These are phyloP conservation scores for Orycteropus afer DNA, from an alignment of 2,113 vertebrate species.

Conservation along the genomic window DNA sequence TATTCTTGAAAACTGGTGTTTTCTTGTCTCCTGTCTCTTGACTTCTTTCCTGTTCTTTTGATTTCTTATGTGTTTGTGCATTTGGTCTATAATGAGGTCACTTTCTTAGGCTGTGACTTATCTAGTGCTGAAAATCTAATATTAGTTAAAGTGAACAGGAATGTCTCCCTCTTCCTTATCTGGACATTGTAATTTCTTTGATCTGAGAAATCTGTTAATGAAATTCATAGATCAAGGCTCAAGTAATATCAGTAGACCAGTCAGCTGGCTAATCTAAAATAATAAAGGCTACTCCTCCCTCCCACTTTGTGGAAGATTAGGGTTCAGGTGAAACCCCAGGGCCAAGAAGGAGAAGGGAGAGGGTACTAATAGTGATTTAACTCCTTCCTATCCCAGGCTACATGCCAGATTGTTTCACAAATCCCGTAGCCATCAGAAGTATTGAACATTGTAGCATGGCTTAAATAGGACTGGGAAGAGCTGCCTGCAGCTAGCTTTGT, in stretches of 20 bases:
- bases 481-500: background rate
- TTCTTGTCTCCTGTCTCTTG: background rate
- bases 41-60: background rate
- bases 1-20: background rate
- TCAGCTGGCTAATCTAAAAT: background rate
- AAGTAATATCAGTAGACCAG: background rate
- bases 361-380: rapidly evolving
- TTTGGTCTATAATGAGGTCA: background rate
- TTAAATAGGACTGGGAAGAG: background rate
- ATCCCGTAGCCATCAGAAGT: background rate
- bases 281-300: background rate
- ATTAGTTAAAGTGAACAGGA: background rate
- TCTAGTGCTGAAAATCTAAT: background rate
- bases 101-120: background rate
- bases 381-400: background rate
- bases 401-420: background rate
- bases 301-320: background rate
- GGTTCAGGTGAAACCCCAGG: no score
- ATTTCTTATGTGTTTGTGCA: background rate
- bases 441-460: rapidly evolving
- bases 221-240: background rate
- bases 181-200: background rate
- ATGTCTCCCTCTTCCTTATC: background rate
- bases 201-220: background rate
- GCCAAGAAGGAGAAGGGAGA: background rate